phyloP scores from a whole-genome alignment of 2,797 vertebrate genomes.

The Rhinoraja longicauda region DNA sequence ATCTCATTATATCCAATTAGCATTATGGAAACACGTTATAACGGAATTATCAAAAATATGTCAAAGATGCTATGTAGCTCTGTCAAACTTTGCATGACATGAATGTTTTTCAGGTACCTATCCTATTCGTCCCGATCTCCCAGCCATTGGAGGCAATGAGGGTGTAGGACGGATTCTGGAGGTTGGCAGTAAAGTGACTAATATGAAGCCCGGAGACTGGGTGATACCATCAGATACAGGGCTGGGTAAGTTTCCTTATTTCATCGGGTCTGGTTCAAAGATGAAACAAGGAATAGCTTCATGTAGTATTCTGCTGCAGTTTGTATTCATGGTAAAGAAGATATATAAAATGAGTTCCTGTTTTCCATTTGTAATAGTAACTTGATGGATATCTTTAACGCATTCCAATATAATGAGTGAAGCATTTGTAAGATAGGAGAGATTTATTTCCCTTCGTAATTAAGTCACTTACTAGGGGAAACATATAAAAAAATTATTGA shows the following conservation, averaged over 20 bases:
- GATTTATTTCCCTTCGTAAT: too few species aligned
- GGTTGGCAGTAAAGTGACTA: constrained; percentile 63
- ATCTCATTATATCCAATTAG: too few species aligned
- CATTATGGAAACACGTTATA: too few species aligned
- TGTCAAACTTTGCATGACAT: not conserved
- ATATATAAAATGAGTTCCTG: not conserved
- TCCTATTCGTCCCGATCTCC: constrained; percentile 70
- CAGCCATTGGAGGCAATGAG: constrained; percentile 86
- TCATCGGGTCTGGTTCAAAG: not conserved
- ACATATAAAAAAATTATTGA: too few species aligned
- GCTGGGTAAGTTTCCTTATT: constrained; percentile 63
- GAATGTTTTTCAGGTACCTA: constrained; percentile 70
- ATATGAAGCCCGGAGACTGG: constrained; percentile 75
- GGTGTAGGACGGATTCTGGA: constrained; percentile 78
- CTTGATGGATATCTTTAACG: not conserved
- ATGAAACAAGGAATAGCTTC: not conserved
- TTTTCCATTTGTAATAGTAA: not conserved
- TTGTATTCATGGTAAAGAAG: not conserved
- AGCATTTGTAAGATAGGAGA: too few species aligned
- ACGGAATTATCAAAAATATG: not conserved
- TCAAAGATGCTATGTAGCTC: not conserved
- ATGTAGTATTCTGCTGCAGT: not conserved
- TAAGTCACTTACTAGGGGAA: too few species aligned
- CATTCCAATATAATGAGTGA: not conserved
- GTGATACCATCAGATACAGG: constrained; percentile 73